Evolutionary conservation across 2,797 vertebrate species (phyloP), one percentile per base, ranked within the genome.

Genomic region (Lithobates pipiens): DNA sequence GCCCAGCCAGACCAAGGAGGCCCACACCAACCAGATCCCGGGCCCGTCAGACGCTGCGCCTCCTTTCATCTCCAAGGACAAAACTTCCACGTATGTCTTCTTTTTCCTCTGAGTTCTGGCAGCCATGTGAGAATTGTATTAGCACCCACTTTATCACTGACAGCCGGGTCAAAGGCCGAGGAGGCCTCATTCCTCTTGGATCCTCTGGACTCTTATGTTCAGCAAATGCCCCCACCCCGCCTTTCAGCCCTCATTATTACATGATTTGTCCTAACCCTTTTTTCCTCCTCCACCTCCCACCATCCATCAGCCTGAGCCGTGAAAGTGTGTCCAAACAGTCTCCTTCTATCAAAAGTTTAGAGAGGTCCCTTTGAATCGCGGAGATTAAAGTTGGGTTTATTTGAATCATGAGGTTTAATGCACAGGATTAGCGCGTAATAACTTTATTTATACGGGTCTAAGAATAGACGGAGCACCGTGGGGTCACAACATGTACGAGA

Each of bases 161-260:
- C 69, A 54, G 76, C 42, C 10, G 25, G 83, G 88, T 84, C 86
- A 84, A 42, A 76, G 84, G 81, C 61, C 83, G 7, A 36, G 36
- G 85, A 29, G 16, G 68, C 25, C 74, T 74, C 68, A 82, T 78
- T 77, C 32, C 67, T 77, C 85, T 50, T 23, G 39, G 44, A 36
- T 63, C 29, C 7, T 54, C 10, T 15, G 68, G 39, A 54, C 50
- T 54, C 50, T 54, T 16, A 54, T 57, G 36, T 44, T 54, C 50
- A 54, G 3, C 50, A 5, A 5, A 29, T 67, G 11, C 7, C 21
- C 68, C 27, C 39, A n/a, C 46, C 39, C 1, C 39, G 29, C 39
- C 39, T 39, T 39, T 10, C 39, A 54, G 50, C 50, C 57, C n/a
- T 81, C 21, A 76, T 69, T 69, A 34, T 25, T 42, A 77, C 25